Base-by-base conservation (phyloP, 2,888 invertebrate species). In the Sympetrum striolatum region DNA sequence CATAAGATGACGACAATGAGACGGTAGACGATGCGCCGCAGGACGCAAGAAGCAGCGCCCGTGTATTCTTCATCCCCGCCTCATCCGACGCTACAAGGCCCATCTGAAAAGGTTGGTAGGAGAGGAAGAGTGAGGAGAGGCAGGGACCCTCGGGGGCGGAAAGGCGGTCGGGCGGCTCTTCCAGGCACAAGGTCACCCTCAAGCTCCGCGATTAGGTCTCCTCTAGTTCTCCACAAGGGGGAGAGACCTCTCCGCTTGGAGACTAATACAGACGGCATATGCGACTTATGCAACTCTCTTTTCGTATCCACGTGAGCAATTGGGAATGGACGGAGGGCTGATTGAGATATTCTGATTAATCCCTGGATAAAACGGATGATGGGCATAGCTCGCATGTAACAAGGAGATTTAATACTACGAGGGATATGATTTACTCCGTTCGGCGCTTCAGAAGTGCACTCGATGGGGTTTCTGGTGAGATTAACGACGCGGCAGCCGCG, bases 181-280 rank as follows among this genome's bases (percentile, higher is more conserved):
- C 82, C 48, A 25, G 82, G 82, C 60, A 86, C 86, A 86, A 86
- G 86, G 86, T 86, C 86, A 86, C 39, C 86, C 86, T 86, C 86
- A 39, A 64, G 82, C 82, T 18, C 82, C 82, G 82, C 82, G 82
- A 82, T 82, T 82, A 82, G 82, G 82, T 60, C 82, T 82, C 82
- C 80, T 80, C 80, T 80, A 14, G 18, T 80, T 25, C 81, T 81
- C 81, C 80, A 39, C 44, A 31, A 35, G 10, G 15, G 81, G 53
- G n/a, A 22, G 8, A 82, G 81, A 82, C 81, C 53, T 53, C 53
- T 64, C n/a, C 64, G 25, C n/a, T 64, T 64, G n/a, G 64, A 64
- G 64, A 64, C n/a, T 64, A 60, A 18, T n/a, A 73, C 73, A 73
- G 25, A 14, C 73, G 15, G 73, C 73, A 2, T 18, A 73, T 31